Evolutionary conservation across 2,797 vertebrate genomes (phyloP).

Genomic region (Ataeniobius toweri): DNA sequence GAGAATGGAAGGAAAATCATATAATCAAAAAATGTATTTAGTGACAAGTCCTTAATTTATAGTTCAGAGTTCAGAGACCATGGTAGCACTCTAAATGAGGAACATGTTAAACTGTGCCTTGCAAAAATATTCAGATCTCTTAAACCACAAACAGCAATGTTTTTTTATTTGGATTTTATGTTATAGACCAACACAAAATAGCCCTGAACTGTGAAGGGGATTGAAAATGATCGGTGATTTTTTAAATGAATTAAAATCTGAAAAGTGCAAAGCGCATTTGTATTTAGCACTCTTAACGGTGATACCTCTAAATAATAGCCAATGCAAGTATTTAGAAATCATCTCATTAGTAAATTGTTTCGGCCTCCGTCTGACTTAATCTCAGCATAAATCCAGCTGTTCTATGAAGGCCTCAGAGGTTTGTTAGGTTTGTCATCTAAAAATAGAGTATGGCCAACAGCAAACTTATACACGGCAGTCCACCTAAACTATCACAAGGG

Average conservation of each 20-base stretch:
- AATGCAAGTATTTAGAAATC: background rate
- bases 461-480: too few species aligned
- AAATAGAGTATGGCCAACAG: too few species aligned
- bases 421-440: background rate
- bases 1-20: slow-evolving; percentile 39
- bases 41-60: background rate
- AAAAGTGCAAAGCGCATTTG: background rate
- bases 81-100: background rate
- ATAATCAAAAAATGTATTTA: slow-evolving; percentile 23
- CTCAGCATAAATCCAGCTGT: background rate
- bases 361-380: too few species aligned
- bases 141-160: background rate
- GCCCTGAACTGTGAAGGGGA: background rate
- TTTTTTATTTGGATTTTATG: background rate
- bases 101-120: background rate
- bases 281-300: background rate
- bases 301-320: background rate
- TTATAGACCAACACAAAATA: background rate
- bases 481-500: too few species aligned
- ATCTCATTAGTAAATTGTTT: background rate
- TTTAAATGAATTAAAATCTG: background rate
- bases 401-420: background rate
- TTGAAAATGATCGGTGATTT: background rate
- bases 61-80: slow-evolving; percentile 5
- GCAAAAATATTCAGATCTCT: too few species aligned